phyloP scores from a whole-genome alignment of 2,888 invertebrate genomes.

The Ectemnius cavifrons region DNA sequence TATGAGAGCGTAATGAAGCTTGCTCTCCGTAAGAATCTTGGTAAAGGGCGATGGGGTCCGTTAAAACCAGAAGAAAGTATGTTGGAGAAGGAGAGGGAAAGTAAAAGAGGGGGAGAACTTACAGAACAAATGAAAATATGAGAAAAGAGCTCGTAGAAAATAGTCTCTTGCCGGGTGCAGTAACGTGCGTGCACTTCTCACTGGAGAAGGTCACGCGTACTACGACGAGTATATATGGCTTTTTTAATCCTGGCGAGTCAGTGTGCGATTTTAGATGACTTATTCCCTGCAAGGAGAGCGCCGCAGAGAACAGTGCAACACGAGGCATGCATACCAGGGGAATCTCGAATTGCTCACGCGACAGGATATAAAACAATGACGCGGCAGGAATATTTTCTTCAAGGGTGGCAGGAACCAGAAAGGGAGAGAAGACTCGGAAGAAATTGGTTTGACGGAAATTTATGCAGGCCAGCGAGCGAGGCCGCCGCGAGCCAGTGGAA shows the following conservation, averaged over 20 bases:
- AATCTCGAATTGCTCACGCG: conserved; percentile 18
- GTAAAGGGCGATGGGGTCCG: conserved; percentile 29
- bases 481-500: too few species aligned
- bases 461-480: conserved; percentile 33
- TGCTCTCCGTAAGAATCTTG: conserved; percentile 57
- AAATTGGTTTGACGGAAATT: conserved; percentile 53
- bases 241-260: too few species aligned
- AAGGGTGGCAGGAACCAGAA: too few species aligned
- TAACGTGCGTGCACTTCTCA: conserved; percentile 43
- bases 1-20: conserved; percentile 66
- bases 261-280: too few species aligned
- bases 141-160: conserved; percentile 17
- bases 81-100: conserved; percentile 29
- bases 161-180: conserved; percentile 45
- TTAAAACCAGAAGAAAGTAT: conserved; percentile 2
- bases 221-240: too few species aligned
- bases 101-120: conserved; percentile 1
- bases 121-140: not conserved
- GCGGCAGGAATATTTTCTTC: conserved; percentile 18
- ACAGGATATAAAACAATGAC: conserved; percentile 26
- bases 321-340: not conserved
- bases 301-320: too few species aligned
- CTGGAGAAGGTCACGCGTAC: not conserved
- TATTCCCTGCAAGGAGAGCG: too few species aligned
- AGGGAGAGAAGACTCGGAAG: conserved; percentile 30